Base-by-base conservation (phyloP, 2,797 vertebrate species). In the Dermochelys coriacea region DNA sequence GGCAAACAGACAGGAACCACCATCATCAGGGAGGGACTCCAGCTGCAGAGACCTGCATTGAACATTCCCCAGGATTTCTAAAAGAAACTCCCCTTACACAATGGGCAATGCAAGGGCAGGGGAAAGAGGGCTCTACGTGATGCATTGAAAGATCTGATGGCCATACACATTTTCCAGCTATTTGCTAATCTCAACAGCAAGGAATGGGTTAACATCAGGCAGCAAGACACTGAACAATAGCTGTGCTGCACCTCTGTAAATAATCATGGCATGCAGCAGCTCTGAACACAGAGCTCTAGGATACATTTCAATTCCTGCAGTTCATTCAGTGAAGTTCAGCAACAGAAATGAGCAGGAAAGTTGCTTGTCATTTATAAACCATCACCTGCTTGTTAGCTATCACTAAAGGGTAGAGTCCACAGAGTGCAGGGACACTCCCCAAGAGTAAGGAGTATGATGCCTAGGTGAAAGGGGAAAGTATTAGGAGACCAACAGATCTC, bases 241-340 rank as follows among this genome's bases (percentile, higher is more conserved):
- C 23, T 12, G 31, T 10, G 84, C 4, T 34, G 84, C 14, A 45
- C n/a, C 52, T 34, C 64, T 21, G 8, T 0, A 21, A 7, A 10
- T 19, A 21, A 61, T 0, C 0, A 3, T 6, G 82, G 4, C 0
- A 0, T 0, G 0, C 4, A 74, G 29, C 5, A 1, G 9, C 29
- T 79, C 45, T 4, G 0, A 80, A 74, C 14, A 1, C 6, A 61
- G 82, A 3, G 49, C 19, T 64, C 78, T 29, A 80, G 15, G 27
- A 29, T 82, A 80, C 5, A 80, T 82, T 81, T 34, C 2, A 0
- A 21, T 59, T 85, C 41, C 64, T 84, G 77, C 2, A 4, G 31
- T 49, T 74, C 45, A 85, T 78, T n/a, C 2, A 57, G 52, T 4
- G 84, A 91, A 88, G 90, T 41, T 37, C n/a, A 71, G n/a, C n/a